phyloP scores from a whole-genome alignment of 2,113 vertebrate genomes.

The Mesoclemmys tuberculata region DNA sequence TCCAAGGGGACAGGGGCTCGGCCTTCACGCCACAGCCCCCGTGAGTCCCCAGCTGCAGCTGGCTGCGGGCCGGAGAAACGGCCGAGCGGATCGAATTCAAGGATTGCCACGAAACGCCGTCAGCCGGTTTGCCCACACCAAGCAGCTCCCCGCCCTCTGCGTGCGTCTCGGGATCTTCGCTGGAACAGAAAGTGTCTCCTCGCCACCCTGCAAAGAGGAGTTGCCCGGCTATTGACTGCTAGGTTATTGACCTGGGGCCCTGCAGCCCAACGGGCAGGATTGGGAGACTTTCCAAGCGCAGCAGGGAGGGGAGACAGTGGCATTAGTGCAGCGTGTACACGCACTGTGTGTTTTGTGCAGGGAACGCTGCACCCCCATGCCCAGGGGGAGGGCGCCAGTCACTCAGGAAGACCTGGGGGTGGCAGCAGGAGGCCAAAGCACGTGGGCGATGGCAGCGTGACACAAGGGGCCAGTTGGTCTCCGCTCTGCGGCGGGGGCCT shows the following conservation, averaged over 20 bases:
- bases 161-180: not conserved
- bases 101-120: not conserved
- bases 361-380: too few relatives aligned
- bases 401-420: not conserved
- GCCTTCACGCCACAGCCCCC: not conserved
- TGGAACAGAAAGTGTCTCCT: not conserved
- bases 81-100: not conserved
- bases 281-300: not conserved
- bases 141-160: not conserved
- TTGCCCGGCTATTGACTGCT: fast-evolving
- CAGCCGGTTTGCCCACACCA: not conserved
- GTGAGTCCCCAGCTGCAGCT: too few relatives aligned
- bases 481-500: not conserved
- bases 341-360: too few relatives aligned
- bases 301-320: not conserved
- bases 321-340: not conserved
- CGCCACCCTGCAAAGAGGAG: fast-evolving
- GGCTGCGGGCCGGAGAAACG: too few relatives aligned
- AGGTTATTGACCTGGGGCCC: conserved; percentile 38
- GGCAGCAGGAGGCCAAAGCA: not conserved
- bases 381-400: too few relatives aligned
- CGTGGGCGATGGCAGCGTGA: not conserved
- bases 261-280: too few relatives aligned
- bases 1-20: fast-evolving
- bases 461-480: not conserved